Evolutionary conservation across 2,888 invertebrate genomes (phyloP).

Genomic region (Alentia gelatinosa): DNA sequence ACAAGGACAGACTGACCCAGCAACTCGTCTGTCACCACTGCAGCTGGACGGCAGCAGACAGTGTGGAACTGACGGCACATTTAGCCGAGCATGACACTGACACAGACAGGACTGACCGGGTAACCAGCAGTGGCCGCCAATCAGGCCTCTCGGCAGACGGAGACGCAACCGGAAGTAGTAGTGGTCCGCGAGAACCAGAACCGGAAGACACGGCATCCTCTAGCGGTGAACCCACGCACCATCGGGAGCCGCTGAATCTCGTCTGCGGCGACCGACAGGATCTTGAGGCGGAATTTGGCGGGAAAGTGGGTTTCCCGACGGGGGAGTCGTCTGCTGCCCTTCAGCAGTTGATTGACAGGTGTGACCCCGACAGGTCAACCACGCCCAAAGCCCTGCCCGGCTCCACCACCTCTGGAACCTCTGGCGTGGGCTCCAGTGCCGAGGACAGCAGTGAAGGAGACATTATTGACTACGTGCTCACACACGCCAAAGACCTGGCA

Average conservation of each 20-base stretch:
- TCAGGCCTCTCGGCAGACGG: neutral
- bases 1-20: neutral
- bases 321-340: conserved; percentile 52
- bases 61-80: neutral
- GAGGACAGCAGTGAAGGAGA: conserved; percentile 60
- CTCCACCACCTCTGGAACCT: conserved; percentile 28
- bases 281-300: neutral
- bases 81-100: neutral
- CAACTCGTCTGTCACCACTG: conserved; percentile 25
- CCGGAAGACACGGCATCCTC: neutral
- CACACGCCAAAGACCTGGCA: conserved; percentile 61
- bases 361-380: conserved; percentile 15
- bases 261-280: conserved; percentile 28
- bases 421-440: conserved; percentile 48
- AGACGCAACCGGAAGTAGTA: neutral
- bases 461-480: conserved; percentile 60
- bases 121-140: conserved; percentile 20
- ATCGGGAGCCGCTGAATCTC: conserved; percentile 87
- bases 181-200: neutral
- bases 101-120: neutral
- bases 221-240: neutral
- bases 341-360: neutral
- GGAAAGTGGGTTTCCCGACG: neutral
- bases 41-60: neutral
- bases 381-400: neutral